These are phyloP conservation scores for Cerastis rubricosa DNA, from an alignment of 2,888 invertebrate species.

Conservation along the genomic window DNA sequence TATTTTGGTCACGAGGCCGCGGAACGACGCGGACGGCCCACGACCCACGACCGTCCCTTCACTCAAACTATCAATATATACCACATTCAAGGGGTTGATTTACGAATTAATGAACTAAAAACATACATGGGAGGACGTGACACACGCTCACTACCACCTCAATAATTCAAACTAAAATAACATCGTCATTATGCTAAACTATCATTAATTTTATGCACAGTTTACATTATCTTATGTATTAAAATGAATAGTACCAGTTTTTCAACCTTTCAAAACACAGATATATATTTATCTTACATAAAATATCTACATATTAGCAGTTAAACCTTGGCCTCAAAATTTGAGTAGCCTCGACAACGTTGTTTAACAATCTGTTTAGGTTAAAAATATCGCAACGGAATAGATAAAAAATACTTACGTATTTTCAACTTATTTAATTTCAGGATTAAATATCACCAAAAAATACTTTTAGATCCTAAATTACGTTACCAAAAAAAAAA, in stretches of 20 bases:
- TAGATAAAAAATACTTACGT: constrained; percentile 70
- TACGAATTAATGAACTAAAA: constrained; percentile 79
- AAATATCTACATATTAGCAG: constrained; percentile 85
- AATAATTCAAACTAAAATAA: constrained; percentile 57
- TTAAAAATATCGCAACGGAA: constrained; percentile 84
- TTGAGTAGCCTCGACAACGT: constrained; percentile 82
- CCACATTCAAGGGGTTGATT: constrained; percentile 79
- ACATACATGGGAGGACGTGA: constrained; percentile 63
- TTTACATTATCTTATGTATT: constrained; percentile 57
- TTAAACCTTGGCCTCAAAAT: constrained; percentile 88
- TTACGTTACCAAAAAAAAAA: no score
- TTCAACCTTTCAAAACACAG: constrained; percentile 75
- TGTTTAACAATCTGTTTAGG: constrained; percentile 84
- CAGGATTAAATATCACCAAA: no score
- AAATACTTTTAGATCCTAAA: no score
- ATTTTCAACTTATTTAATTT: constrained; percentile 49
- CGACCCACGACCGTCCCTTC: constrained; percentile 71
- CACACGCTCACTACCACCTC: constrained; percentile 62
- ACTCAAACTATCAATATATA: constrained; percentile 71
- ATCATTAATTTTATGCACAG: constrained; percentile 69
- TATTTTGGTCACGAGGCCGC: constrained; percentile 89
- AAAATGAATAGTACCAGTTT: constrained; percentile 73
- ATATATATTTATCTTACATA: constrained; percentile 81
- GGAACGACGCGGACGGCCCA: constrained; percentile 68
- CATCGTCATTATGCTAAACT: constrained; percentile 63